phyloP scores from a whole-genome alignment of 2,888 invertebrate species.

The Dynastes tityus region DNA sequence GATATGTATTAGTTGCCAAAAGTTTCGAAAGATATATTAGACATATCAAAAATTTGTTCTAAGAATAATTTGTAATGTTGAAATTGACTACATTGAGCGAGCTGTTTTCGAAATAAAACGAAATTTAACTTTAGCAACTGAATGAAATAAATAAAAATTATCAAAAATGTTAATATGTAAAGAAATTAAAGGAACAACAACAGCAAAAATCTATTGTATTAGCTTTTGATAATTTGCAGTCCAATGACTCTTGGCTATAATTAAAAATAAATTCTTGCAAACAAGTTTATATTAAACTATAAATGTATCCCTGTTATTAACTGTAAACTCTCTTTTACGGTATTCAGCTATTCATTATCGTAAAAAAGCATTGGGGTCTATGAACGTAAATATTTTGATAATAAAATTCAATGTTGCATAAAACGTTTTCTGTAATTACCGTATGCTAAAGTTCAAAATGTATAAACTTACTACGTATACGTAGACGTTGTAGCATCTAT shows the following conservation, averaged over 20 bases:
- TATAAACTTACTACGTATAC: slow-evolving; percentile 27
- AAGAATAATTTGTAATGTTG: no score
- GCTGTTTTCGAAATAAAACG: no score
- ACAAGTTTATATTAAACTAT: not conserved
- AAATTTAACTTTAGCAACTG: no score
- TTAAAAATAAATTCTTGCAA: no score
- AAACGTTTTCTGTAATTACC: slow-evolving; percentile 15
- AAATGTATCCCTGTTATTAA: not conserved
- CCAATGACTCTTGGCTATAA: no score
- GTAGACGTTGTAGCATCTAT: not conserved
- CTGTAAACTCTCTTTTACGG: not conserved
- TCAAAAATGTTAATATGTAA: no score
- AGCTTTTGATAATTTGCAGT: no score
- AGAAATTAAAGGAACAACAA: no score
- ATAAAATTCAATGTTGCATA: slow-evolving; percentile 17
- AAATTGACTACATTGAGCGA: no score
- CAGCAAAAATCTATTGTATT: no score
- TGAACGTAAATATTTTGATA: slow-evolving; percentile 15
- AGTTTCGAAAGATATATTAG: not conserved
- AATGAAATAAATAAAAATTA: no score
- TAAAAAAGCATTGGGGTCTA: not conserved
- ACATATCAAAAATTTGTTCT: no score
- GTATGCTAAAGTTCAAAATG: not conserved
- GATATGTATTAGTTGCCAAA: slow-evolving; percentile 14
- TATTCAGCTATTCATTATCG: not conserved